phyloP scores from a whole-genome alignment of 2,113 vertebrate genomes.

The Theristicus caerulescens region DNA sequence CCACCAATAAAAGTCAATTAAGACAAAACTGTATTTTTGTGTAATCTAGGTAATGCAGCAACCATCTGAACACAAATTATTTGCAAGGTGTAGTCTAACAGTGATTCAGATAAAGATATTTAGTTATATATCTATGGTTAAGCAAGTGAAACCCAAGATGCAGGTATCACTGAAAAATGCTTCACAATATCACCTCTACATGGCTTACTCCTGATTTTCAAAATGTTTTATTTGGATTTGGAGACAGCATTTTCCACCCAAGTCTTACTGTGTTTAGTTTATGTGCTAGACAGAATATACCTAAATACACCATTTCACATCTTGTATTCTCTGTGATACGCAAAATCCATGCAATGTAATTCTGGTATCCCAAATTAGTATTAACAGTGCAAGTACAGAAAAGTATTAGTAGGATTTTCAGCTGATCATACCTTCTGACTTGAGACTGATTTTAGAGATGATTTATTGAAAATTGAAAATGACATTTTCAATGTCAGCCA shows the following conservation, averaged over 20 bases:
- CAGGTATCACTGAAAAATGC: background rate
- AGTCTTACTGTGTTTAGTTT: background rate
- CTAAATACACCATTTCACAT: background rate
- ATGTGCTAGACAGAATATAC: background rate
- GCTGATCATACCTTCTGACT: background rate
- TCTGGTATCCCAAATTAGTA: background rate
- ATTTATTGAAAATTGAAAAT: background rate
- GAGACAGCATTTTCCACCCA: background rate
- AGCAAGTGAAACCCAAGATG: background rate
- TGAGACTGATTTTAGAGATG: background rate
- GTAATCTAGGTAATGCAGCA: background rate
- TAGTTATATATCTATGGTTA: background rate
- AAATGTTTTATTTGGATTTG: background rate
- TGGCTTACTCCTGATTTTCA: background rate
- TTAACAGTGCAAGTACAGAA: background rate
- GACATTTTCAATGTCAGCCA: background rate
- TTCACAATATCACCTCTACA: background rate
- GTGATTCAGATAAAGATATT: background rate
- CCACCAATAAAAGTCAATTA: background rate
- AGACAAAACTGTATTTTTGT: background rate
- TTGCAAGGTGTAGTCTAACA: background rate
- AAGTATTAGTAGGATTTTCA: background rate
- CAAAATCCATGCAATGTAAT: background rate
- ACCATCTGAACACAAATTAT: background rate
- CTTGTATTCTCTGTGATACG: background rate